These are phyloP conservation scores for Hirtodrosophila trivittata DNA, from an alignment of 2,888 invertebrate genomes.

Conservation along the genomic window DNA sequence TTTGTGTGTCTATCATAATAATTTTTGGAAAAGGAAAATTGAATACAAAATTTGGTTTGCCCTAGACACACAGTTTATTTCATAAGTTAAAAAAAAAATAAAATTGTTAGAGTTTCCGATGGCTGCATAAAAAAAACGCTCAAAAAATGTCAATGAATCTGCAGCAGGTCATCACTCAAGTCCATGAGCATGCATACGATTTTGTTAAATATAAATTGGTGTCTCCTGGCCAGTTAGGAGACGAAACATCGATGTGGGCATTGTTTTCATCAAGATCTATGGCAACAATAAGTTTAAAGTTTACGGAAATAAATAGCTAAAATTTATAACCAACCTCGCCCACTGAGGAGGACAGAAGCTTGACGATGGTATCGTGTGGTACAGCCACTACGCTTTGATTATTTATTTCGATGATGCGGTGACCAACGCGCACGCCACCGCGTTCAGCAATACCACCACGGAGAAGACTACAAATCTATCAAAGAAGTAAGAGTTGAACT, in stretches of 20 bases:
- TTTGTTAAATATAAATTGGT: slow-evolving; percentile 96
- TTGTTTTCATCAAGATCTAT: slow-evolving; percentile 99
- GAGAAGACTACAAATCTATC: slow-evolving; percentile 98
- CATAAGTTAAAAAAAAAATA: too few species aligned
- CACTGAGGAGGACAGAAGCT: slow-evolving; percentile 98
- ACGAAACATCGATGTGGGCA: slow-evolving; percentile 99
- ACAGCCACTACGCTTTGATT: slow-evolving; percentile 99
- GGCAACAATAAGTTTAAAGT: slow-evolving; percentile 82
- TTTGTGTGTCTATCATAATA: too few species aligned
- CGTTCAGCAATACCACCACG: slow-evolving; percentile 99
- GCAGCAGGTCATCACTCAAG: too few species aligned
- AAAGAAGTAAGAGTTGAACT: slow-evolving; percentile 28
- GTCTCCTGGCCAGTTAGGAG: slow-evolving; percentile 99
- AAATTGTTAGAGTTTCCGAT: too few species aligned
- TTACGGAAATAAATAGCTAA: not conserved
- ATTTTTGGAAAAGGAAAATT: too few species aligned
- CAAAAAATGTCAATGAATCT: too few species aligned
- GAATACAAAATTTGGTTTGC: too few species aligned
- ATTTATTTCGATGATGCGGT: slow-evolving; percentile 99
- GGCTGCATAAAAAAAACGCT: too few species aligned
- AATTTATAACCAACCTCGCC: slow-evolving; percentile 91
- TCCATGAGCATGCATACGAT: too few species aligned
- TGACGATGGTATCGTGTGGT: slow-evolving; percentile 99
- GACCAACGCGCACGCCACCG: slow-evolving; percentile 99
- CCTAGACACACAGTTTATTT: too few species aligned